These are phyloP conservation scores for Tillus elongatus DNA, from an alignment of 2,888 invertebrate species.

Conservation along the genomic window DNA sequence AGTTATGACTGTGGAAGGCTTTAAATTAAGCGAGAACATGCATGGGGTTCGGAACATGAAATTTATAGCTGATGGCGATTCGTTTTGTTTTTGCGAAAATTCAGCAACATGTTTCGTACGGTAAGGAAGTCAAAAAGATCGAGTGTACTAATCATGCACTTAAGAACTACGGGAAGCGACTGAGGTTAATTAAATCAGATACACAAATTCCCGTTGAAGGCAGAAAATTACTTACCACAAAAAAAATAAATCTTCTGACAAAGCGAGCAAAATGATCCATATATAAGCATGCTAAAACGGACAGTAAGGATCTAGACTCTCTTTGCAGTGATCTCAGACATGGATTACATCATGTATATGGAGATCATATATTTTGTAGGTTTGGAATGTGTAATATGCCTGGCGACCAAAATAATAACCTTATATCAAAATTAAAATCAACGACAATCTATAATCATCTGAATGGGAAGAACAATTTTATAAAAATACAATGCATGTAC, in stretches of 20 bases:
- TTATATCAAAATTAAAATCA: slow-evolving; percentile 9
- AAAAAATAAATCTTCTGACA: slow-evolving; percentile 12
- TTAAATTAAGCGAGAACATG: slow-evolving; percentile 17
- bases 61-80: slow-evolving; percentile 21
- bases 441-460: no score
- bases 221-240: slow-evolving; percentile 15
- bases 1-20: slow-evolving; percentile 19
- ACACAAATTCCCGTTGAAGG: slow-evolving; percentile 15
- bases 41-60: slow-evolving; percentile 15
- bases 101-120: slow-evolving; percentile 20
- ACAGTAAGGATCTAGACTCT: slow-evolving; percentile 13
- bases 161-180: slow-evolving; percentile 22
- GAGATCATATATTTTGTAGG: slow-evolving; percentile 6
- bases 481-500: no score
- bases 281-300: slow-evolving; percentile 21
- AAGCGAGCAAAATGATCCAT: slow-evolving; percentile 20
- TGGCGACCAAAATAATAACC: slow-evolving; percentile 3
- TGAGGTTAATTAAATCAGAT: slow-evolving; percentile 18
- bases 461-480: no score
- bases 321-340: slow-evolving; percentile 15
- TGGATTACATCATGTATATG: slow-evolving; percentile 11
- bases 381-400: slow-evolving; percentile 12
- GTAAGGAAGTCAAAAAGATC: slow-evolving; percentile 18
- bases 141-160: slow-evolving; percentile 22
- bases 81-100: slow-evolving; percentile 19